Evolutionary conservation across 1,140 invertebrate species (phyloP), one percentile per base, ranked within the genome.

Genomic region (Saxidomus purpurata): DNA sequence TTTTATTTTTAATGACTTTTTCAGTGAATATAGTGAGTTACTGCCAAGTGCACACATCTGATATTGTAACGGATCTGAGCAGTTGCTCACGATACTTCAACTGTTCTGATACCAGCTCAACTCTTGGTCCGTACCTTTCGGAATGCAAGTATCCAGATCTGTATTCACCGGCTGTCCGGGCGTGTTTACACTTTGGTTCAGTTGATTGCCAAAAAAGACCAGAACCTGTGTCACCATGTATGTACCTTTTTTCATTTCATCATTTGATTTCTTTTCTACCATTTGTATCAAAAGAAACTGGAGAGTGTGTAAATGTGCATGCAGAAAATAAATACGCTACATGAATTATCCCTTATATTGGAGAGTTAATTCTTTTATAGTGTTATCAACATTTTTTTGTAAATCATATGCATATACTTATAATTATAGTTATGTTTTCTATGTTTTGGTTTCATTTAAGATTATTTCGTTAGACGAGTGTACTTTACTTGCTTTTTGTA

Each of bases 121-220:
- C 61, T 11, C 55, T 89, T n/a, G 86, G 89, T 28, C n/a, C 82
- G 17, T 90, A 84, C 22, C 82, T 63, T 6, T 61, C 84, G 31
- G 91, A 92, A 40, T 92, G 91, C 84, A 52, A 52, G 15, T 92
- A 92, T 49, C 91, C 91, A 25, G 87, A 90, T 49, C 55, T 92
- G 25, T 92, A 87, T 47, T 92, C 91, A 11, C 28, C 55, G 13
- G 40, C 63, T 0, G 82, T 79, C 22, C n/a, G 49, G 1, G 69
- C 28, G 6, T 92, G 91, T 84, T 49, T 90, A 38, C 81, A 79
- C 13, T 92, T 90, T 34, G 63, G 74, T 13, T 59, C 71, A 63
- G 91, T 90, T 9, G 61, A 71, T 17, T 92, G 91, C 43, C 84
- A 76, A 38, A 61, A 34, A n/a, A 49, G 89, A 61, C 86, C 74